These are phyloP conservation scores for Champsocephalus esox DNA, from an alignment of 2,797 vertebrate species.

Conservation along the genomic window DNA sequence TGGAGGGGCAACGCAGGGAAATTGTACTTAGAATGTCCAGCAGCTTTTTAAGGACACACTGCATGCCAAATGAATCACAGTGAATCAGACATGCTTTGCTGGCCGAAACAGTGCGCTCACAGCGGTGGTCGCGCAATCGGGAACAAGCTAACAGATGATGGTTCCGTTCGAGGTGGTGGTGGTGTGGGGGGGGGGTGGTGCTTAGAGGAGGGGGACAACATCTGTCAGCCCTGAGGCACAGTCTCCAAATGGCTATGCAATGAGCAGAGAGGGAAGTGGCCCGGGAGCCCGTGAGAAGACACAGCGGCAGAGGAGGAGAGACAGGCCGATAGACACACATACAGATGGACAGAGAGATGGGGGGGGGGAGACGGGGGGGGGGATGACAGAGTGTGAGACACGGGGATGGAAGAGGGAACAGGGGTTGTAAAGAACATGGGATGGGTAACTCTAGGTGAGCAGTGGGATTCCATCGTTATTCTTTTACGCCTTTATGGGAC, in stretches of 20 bases:
- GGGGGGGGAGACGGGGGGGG: conserved; percentile 36
- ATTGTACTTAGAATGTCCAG: conserved; percentile 22
- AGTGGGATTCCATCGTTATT: conserved; percentile 45
- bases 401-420: conserved; percentile 15
- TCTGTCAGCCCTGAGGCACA: conserved; percentile 81
- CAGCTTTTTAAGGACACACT: conserved; percentile 37
- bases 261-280: conserved; percentile 34
- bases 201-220: conserved; percentile 66
- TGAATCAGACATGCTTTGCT: conserved; percentile 61
- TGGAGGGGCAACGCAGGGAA: not conserved
- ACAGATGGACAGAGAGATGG: conserved; percentile 43
- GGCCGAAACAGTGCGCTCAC: conserved; percentile 21
- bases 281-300: conserved; percentile 34
- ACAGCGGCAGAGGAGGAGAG: conserved; percentile 32
- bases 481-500: conserved; percentile 34
- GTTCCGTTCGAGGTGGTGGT: conserved; percentile 31
- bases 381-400: conserved; percentile 34
- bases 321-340: conserved; percentile 36
- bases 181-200: not conserved
- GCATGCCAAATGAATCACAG: conserved; percentile 47
- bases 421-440: conserved; percentile 22
- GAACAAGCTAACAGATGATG: conserved; percentile 46
- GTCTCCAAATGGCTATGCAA: conserved; percentile 75
- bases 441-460: conserved; percentile 44
- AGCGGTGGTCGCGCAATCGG: conserved; percentile 37